Conservation (phyloP, 2,888 invertebrate genomes). For the Desoria tigrina region DNA sequence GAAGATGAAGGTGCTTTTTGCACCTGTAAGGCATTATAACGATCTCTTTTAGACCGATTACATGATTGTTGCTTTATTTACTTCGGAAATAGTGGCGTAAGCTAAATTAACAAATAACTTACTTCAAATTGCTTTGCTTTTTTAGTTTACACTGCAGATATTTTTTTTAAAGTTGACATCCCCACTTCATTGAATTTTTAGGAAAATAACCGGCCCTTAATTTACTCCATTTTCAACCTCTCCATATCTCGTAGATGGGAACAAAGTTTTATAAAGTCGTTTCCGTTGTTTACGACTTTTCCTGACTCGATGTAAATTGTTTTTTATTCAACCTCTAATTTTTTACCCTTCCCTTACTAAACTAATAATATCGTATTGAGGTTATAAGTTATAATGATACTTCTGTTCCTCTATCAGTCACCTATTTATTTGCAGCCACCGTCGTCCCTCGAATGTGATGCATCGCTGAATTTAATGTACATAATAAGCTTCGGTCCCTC, state of each 20-base stretch:
- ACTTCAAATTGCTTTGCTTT: no score
- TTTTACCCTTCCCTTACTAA: no score
- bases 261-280: background rate
- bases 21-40: constrained; percentile 33
- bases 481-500: background rate
- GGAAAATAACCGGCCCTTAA: no score
- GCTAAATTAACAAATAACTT: no score
- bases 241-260: no score
- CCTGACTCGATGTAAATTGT: background rate
- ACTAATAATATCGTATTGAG: no score
- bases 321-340: no score
- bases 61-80: constrained; percentile 21
- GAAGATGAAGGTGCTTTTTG: constrained; percentile 33
- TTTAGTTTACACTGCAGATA: no score
- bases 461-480: background rate
- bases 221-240: no score
- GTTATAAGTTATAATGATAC: no score
- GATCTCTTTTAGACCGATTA: background rate
- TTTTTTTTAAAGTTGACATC: no score
- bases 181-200: no score
- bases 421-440: background rate
- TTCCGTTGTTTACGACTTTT: constrained; percentile 10
- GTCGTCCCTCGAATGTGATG: constrained; percentile 5
- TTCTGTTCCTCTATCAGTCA: background rate
- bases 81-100: constrained; percentile 19